Conservation (phyloP, 2,113 vertebrate genomes). For the Scartelaos histophorus region DNA sequence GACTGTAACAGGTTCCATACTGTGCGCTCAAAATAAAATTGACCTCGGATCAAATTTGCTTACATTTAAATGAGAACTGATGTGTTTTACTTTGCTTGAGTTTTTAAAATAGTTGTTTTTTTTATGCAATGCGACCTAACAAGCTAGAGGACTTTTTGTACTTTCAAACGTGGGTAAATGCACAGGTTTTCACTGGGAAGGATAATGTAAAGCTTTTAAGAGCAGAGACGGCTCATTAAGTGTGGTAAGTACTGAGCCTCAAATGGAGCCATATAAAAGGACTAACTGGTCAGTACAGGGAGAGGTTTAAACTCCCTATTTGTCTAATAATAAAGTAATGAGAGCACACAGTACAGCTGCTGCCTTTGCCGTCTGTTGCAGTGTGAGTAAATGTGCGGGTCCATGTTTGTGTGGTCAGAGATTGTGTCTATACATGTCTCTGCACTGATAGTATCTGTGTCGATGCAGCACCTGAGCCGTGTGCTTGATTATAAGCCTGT, state of each 20-base stretch:
- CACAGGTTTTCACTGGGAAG: not conserved
- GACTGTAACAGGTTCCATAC: not conserved
- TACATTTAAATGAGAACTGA: not conserved
- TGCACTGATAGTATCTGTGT: conserved; percentile 13
- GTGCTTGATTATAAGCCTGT: conserved; percentile 21
- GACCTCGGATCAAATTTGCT: not conserved
- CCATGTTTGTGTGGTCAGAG: conserved; percentile 4
- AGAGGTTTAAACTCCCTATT: not conserved
- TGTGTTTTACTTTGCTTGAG: not conserved
- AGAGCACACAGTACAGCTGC: too few species aligned
- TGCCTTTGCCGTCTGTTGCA: not conserved
- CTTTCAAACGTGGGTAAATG: not conserved
- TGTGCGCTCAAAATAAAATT: not conserved
- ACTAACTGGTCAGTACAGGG: not conserved
- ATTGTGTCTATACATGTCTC: conserved; percentile 10
- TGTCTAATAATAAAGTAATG: not conserved
- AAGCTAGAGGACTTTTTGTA: not conserved
- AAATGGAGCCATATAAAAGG: too few species aligned
- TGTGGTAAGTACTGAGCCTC: too few species aligned
- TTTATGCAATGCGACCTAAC: not conserved
- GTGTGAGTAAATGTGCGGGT: conserved; percentile 15
- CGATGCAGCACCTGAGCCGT: conserved; percentile 28
- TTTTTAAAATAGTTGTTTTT: not conserved
- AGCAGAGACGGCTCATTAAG: too few species aligned
- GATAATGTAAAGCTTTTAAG: not conserved